Evolutionary conservation across 1,140 invertebrate species (phyloP).

Genomic region (Cydia splendana): DNA sequence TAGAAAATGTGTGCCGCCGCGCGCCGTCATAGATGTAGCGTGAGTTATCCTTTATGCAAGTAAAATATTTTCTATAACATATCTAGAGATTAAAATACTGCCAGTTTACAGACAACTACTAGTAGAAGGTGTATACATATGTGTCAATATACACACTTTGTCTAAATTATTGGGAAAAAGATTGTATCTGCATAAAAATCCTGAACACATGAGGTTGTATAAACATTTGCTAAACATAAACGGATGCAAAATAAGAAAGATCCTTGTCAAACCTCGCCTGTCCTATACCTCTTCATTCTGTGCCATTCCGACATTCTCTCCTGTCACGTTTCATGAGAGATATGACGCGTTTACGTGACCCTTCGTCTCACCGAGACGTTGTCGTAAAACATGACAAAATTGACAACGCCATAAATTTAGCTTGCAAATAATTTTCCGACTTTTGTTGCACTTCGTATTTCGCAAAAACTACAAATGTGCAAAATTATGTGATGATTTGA

Average conservation of each 20-base stretch:
- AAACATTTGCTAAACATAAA: no score
- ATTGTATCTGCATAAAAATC: no score
- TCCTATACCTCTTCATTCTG: constrained; percentile 42
- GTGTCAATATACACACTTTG: no score
- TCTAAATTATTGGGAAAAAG: no score
- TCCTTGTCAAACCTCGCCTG: constrained; percentile 14
- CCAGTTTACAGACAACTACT: no score
- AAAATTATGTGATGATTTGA: neutral
- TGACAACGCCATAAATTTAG: neutral
- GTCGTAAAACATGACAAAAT: constrained; percentile 5
- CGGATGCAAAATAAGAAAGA: constrained; percentile 22
- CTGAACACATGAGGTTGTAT: no score
- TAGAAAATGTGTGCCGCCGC: no score
- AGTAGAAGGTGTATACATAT: no score
- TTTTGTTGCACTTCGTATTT: neutral
- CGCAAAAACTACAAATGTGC: neutral
- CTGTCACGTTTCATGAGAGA: constrained; percentile 40
- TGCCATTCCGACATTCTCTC: constrained; percentile 36
- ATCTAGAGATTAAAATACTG: no score
- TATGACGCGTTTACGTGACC: constrained; percentile 26
- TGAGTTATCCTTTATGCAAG: no score
- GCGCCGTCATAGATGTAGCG: no score
- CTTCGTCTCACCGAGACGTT: constrained; percentile 6
- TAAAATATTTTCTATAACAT: no score
- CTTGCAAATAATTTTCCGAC: neutral